Evolutionary conservation across 1,140 invertebrate genomes (phyloP), one percentile per base, ranked within the genome.

Genomic region (Neodiprion pinetum): DNA sequence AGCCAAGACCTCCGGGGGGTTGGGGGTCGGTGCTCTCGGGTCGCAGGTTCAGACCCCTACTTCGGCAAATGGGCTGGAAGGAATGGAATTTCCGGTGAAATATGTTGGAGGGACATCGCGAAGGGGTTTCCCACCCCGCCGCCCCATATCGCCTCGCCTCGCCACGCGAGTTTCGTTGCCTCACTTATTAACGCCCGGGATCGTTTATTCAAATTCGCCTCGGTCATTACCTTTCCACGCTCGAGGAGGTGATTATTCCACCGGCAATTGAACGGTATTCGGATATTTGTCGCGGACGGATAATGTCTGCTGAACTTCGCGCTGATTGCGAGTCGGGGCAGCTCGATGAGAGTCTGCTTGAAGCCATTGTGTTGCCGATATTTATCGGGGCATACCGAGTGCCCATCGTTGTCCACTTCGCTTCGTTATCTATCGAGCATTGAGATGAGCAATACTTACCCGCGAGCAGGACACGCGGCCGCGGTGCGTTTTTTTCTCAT

Each of bases 41-140:
- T 61, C 53, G 53, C 53, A 17, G 53, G 53, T 61, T 61, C 53
- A 61, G 53, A 61, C 53, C 53, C 53, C 53, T 17, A 61, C 53
- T 61, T 61, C 53, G 53, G 53, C 53, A 61, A 61, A 61, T 61
- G 53, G 53, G 3, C 53, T 61, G 53, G 53, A 61, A 61, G 53
- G 53, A 61, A 61, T 61, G 53, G 53, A 61, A 61, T 61, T 61
- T 61, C 53, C 53, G 53, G 53, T 61, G 53, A 61, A 61, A 61
- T 61, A 61, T 61, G 53, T 61, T 61, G 53, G 53, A 61, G 53
- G 9, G 53, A 61, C 7, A 61, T 61, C 53, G 53, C 53, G 53
- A 61, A 61, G 53, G 53, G 53, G 53, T 9, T 14, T 17, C 53
- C 53, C n/a, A 5, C 53, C 53, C 53, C n/a, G 53, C n/a, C n/a